Base-by-base conservation (phyloP, 2,888 invertebrate species). In the Apeira syringaria region DNA sequence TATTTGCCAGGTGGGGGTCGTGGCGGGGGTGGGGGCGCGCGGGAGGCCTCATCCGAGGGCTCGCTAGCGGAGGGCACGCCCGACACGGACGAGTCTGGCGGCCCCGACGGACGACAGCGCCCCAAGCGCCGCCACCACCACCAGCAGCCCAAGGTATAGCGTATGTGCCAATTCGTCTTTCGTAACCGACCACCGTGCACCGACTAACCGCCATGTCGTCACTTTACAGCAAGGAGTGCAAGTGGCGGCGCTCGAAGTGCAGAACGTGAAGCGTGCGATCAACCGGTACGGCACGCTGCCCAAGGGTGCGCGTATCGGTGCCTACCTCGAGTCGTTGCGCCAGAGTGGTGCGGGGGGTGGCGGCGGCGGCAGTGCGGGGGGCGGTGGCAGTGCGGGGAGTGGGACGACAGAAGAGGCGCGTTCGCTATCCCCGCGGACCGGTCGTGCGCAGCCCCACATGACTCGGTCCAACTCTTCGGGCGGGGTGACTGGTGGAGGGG, bases 201-300 rank as follows among this genome's bases (percentile, higher is more conserved):
- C 15, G 15, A 15, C 15, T 15, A 15, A 15, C 4, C 15, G 15
- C 15, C 15, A 4, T 15, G 15, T 4, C 4, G 3, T 15, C 4
- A 2, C 15, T 15, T 11, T 10, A 9, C 39, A 74, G 74, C 79
- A 71, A 44, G 92, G 91, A 61, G 94, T 96, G 18, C 95, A 96
- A 64, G 96, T 98, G 50, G 98, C 97, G 37, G 97, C 98, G 11
- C 91, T 98, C 59, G 98, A 98, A 84, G 97, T 98, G 55, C 97
- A 97, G 86, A 98, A 98, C 87, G 98, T 98, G 35, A 96, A 97
- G 69, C 94, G 97, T 57, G 98, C 98, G 29, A 97, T 97, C 56
- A 98, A 97, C 82, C 93, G 98, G 13, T 99, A 98, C 77, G 99
- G 99, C 9, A 99, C 99, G 5, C 89, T 99, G 68, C 99, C 99